Evolutionary conservation across 2,797 vertebrate genomes (phyloP).

Genomic region (Chloroceryle inda): DNA sequence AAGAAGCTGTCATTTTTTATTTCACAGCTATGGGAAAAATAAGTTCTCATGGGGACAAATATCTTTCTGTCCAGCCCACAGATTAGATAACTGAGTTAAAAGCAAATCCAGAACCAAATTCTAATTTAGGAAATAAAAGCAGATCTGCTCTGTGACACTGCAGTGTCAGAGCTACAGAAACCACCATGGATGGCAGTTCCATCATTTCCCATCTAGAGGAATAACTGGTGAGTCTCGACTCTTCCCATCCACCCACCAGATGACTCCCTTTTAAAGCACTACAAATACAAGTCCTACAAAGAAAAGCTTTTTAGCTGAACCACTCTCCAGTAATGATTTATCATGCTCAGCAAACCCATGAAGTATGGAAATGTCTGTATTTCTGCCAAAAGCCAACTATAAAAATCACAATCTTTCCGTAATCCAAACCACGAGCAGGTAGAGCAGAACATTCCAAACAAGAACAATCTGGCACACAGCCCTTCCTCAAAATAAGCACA

Average conservation of each 20-base stretch:
- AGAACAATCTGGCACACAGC: background rate
- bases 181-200: background rate
- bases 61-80: background rate
- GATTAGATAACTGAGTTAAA: conserved; percentile 17
- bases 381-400: background rate
- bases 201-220: background rate
- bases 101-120: background rate
- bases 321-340: background rate
- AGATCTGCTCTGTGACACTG: background rate
- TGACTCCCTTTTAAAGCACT: background rate
- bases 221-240: background rate
- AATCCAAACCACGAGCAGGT: conserved; percentile 7
- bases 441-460: background rate
- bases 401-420: background rate
- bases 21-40: conserved; percentile 28
- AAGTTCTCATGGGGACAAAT: background rate
- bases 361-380: background rate
- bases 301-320: background rate
- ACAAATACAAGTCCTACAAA: background rate
- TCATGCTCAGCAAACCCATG: background rate
- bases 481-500: background rate
- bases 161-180: background rate
- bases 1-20: background rate
- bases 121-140: conserved; percentile 41
- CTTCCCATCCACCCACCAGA: background rate